Base-by-base conservation (phyloP, 2,113 vertebrate genomes). In the Motacilla tschutschensis region DNA sequence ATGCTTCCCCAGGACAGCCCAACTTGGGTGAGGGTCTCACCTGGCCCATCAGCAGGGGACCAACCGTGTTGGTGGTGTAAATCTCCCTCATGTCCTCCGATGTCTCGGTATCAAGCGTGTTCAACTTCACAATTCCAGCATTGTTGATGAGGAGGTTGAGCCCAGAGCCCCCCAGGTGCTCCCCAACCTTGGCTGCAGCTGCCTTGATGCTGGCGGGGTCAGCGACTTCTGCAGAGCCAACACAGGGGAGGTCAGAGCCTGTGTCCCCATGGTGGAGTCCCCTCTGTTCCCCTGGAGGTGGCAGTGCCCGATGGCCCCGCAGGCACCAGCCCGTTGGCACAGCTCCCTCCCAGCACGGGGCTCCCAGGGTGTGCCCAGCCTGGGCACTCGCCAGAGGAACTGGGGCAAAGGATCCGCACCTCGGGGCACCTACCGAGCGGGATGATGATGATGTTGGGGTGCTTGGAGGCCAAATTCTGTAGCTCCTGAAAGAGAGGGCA, bases 71-170 rank as follows among this genome's bases (percentile, higher is more conserved):
- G 29, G 84, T 85, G 24, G 60, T 62, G 29, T 92, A 92, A 62
- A 22, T 1, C 8, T 40, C 7, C 0, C 4, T 17, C 91, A 94
- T 90, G 16, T 22, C 4, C 59, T 90, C 83, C 2, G 7, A 4
- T 0, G 38, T 94, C 31, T 91, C 64, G 0, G 2, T 11, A 17
- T 92, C 62, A 38, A 96, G 8, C 3, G 54, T 0, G 0, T 1
- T 50, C 6, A 8, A 0, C 16, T 58, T 88, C 1, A 1, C 0
- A 0, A 40, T 67, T 14, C 53, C 91, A 24, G 87, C 78, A 0
- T 91, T 95, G 91, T 91, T 94, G 72, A 95, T 63, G 46, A 95
- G 71, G 31, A 96, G 89, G 57, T 59, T 89, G 12, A 95, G 87
- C 9, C 79, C 86, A 1, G 46, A 66, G 29, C 38, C 58, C 48